A percentile compares a stretch with the other conserved stretches of the same genome.
Conservation (phyloP, 2,113 vertebrate species). For the Cygnus atratus region DNA sequence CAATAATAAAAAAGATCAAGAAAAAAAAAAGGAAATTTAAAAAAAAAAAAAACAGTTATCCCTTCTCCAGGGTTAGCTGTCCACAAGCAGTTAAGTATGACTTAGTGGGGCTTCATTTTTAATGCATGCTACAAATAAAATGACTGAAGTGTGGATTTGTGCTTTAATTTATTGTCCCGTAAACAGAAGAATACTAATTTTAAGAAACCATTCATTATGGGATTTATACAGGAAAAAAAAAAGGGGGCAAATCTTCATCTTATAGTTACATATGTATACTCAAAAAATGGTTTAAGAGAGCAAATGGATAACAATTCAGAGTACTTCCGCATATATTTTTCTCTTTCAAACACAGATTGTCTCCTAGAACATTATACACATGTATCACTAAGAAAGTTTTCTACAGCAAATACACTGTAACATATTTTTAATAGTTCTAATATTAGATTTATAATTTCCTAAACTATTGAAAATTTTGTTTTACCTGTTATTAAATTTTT, state of each 20-base stretch:
- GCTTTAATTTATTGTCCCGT: constrained; percentile 11
- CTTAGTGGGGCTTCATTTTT: constrained; percentile 9
- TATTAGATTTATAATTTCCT: background rate
- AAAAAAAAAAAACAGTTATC: background rate
- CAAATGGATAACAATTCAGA: background rate
- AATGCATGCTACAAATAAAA: constrained; percentile 10
- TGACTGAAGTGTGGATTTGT: background rate
- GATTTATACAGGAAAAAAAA: background rate
- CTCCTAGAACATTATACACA: background rate
- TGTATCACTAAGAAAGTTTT: background rate
- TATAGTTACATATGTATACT: background rate
- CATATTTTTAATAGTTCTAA: background rate
- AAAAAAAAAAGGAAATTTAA: background rate
- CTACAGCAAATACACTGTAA: background rate
- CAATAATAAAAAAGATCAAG: background rate
- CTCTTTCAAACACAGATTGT: background rate
- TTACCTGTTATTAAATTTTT: background rate
- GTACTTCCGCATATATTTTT: background rate
- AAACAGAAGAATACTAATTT: constrained; percentile 8
- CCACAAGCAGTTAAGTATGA: constrained; percentile 22
- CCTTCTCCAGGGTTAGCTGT: background rate
- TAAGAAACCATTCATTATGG: background rate
- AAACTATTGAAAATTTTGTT: background rate
- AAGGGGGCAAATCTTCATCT: background rate
- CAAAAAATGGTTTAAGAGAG: background rate